These are phyloP conservation scores for Drosophila nigrodunni DNA, from an alignment of 1,140 invertebrate genomes.

Conservation along the genomic window DNA sequence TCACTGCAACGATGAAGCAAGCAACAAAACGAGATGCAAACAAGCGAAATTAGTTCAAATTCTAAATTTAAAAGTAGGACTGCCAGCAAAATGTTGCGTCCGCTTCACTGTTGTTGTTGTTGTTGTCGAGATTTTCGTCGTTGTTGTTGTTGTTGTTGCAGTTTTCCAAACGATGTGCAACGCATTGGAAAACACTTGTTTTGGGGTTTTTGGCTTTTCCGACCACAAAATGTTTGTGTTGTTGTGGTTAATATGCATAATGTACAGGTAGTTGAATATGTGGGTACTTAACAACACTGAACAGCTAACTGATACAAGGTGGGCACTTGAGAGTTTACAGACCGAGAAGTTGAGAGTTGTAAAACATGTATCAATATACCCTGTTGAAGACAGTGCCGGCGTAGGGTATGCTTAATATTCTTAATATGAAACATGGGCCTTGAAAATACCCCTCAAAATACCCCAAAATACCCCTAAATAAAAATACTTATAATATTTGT, in stretches of 20 bases:
- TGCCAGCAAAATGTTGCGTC: constrained; percentile 75
- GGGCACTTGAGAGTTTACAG: constrained; percentile 29
- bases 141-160: constrained; percentile 2
- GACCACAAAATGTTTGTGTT: constrained; percentile 45
- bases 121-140: neutral
- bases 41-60: constrained; percentile 79
- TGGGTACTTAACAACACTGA: constrained; percentile 40
- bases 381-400: neutral
- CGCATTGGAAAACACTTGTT: constrained; percentile 80
- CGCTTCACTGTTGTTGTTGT: constrained; percentile 25
- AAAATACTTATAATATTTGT: neutral
- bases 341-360: constrained; percentile 18
- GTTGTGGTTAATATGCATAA: constrained; percentile 30
- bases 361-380: constrained; percentile 3
- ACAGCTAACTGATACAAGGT: constrained; percentile 46
- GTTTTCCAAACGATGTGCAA: constrained; percentile 77
- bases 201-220: constrained; percentile 53
- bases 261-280: constrained; percentile 30
- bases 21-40: constrained; percentile 39
- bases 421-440: too few relatives aligned
- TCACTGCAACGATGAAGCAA: constrained; percentile 44
- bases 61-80: constrained; percentile 82
- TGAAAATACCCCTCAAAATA: too few relatives aligned
- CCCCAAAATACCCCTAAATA: too few relatives aligned
- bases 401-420: too few relatives aligned